Conservation (phyloP, 92 coral and sea anemone genomes). For the Galaxea fascicularis region DNA sequence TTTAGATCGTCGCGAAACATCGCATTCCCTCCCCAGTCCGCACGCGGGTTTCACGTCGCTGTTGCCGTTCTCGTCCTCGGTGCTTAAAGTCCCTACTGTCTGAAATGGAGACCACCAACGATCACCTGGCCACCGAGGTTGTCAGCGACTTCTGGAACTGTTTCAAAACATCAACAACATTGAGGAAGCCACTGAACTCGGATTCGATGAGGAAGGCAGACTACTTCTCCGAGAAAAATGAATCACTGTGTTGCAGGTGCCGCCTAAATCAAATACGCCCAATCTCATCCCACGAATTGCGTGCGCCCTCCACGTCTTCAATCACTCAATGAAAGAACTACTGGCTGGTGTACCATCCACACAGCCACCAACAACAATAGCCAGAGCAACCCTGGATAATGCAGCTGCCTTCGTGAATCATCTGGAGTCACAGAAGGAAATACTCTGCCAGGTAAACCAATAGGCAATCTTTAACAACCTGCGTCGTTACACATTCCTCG, state of each 20-base stretch:
- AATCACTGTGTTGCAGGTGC: constrained; percentile 44
- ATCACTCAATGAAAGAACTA: constrained; percentile 54
- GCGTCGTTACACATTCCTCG: no score
- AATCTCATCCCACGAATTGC: constrained; percentile 49
- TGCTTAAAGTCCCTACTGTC: no score
- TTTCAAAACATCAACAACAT: no score
- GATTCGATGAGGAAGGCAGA: constrained; percentile 28
- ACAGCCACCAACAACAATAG: constrained; percentile 38
- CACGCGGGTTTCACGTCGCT: no score
- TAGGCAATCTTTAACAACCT: no score
- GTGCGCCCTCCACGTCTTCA: constrained; percentile 50
- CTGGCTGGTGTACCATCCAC: background rate
- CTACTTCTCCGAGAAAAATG: constrained; percentile 14
- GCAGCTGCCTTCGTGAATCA: constrained; percentile 46
- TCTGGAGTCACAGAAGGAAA: constrained; percentile 53
- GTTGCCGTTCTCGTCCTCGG: no score
- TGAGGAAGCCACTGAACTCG: no score
- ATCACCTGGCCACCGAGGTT: no score
- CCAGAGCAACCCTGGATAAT: constrained; percentile 4
- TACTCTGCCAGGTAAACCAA: constrained; percentile 49
- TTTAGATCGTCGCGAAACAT: no score
- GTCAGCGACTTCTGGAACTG: no score
- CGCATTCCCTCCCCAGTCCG: no score
- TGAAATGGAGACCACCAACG: no score
- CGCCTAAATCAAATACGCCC: constrained; percentile 70